Percentiles rank a stretch among this genome's conserved stretches.
Conservation (phyloP, 2,113 vertebrate species). For the Pseudolaguvia tuberculata region DNA sequence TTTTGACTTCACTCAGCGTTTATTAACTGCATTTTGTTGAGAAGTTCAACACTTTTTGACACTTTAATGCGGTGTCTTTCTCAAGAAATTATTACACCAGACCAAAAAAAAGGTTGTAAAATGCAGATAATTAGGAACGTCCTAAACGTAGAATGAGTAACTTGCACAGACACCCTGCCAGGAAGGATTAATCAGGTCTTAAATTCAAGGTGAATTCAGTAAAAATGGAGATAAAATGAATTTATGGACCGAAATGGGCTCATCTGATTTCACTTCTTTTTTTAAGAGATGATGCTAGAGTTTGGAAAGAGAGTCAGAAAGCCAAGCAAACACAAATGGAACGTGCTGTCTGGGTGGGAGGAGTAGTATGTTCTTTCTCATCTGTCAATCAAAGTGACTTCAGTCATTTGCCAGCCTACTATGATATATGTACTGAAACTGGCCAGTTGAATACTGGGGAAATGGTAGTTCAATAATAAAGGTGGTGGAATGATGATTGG, state of each 20-base stretch:
- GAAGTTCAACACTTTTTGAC: slow-evolving; percentile 10
- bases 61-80: slow-evolving; percentile 19
- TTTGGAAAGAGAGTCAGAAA: background rate
- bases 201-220: slow-evolving; percentile 30
- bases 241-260: background rate
- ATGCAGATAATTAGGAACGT: slow-evolving; percentile 12
- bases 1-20: slow-evolving; percentile 1
- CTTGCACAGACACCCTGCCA: slow-evolving; percentile 20
- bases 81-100: slow-evolving; percentile 12
- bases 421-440: too few relatives aligned
- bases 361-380: background rate
- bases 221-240: slow-evolving; percentile 10
- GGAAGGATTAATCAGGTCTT: slow-evolving; percentile 8
- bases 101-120: slow-evolving; percentile 13
- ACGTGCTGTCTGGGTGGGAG: background rate
- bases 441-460: too few relatives aligned
- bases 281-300: background rate
- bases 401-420: too few relatives aligned
- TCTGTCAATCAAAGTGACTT: background rate
- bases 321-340: background rate
- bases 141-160: slow-evolving; percentile 10
- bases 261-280: background rate
- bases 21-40: slow-evolving; percentile 15
- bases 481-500: too few relatives aligned
- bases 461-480: too few relatives aligned